phyloP scores from a whole-genome alignment of 2,113 vertebrate genomes.

The Myrmophylax atrothorax region DNA sequence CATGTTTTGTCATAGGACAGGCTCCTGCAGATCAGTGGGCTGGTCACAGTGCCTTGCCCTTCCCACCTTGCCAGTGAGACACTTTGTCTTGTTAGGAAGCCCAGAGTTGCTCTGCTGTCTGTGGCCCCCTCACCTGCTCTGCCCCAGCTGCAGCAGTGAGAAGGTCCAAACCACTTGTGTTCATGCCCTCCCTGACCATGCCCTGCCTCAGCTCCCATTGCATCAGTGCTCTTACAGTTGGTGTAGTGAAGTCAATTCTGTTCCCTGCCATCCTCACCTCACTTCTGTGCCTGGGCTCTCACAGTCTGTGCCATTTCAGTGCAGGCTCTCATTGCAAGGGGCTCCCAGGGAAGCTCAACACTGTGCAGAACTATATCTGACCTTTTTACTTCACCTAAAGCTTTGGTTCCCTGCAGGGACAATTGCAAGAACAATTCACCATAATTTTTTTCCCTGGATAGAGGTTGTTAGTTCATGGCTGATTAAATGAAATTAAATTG shows the following conservation, averaged over 20 bases:
- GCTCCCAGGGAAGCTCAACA: neutral
- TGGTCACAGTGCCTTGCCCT: neutral
- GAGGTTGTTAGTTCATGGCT: neutral
- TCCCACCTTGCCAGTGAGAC: neutral
- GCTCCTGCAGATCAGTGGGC: neutral
- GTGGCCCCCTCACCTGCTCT: neutral
- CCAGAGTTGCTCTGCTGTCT: neutral
- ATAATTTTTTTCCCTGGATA: neutral
- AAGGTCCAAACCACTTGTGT: neutral
- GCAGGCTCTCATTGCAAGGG: neutral
- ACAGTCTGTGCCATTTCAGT: neutral
- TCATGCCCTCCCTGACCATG: neutral
- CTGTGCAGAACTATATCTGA: neutral
- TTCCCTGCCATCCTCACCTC: neutral
- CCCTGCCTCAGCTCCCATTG: constrained; percentile 11
- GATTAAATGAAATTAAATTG: neutral
- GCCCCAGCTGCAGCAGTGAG: neutral
- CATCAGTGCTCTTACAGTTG: neutral
- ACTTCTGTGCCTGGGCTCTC: neutral
- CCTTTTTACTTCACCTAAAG: neutral
- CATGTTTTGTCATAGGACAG: neutral
- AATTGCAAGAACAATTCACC: neutral
- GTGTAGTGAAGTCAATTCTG: neutral
- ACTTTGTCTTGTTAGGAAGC: neutral
- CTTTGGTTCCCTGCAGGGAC: neutral